A percentile compares a stretch with the other conserved stretches of the same genome.
Conservation (phyloP, 2,113 vertebrate genomes). For the Piaya cayana region DNA sequence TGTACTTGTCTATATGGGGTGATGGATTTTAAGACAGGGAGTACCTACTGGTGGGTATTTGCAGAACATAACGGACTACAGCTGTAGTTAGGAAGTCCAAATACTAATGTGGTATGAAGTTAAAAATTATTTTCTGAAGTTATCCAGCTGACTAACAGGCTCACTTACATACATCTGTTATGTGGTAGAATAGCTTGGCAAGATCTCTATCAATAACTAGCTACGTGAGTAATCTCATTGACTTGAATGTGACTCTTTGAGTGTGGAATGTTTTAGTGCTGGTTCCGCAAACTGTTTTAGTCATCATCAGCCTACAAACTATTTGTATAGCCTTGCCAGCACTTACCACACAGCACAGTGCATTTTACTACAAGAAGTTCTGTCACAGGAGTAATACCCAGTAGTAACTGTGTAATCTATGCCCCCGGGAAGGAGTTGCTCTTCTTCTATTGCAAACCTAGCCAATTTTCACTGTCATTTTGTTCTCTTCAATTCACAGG, state of each 20-base stretch:
- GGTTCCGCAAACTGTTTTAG: slow-evolving; percentile 11
- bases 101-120: neutral
- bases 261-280: slow-evolving; percentile 20
- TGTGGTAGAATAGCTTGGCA: slow-evolving; percentile 5
- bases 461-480: neutral
- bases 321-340: neutral
- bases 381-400: neutral
- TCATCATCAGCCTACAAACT: neutral
- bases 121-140: neutral
- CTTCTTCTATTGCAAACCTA: neutral
- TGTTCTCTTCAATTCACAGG: accelerated
- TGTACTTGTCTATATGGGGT: neutral
- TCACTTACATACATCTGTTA: neutral
- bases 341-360: neutral
- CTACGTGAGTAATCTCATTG: slow-evolving; percentile 25
- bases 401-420: slow-evolving; percentile 1
- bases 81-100: neutral
- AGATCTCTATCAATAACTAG: neutral
- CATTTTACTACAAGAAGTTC: neutral
- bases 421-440: neutral
- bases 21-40: neutral
- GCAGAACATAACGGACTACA: neutral
- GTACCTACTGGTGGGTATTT: neutral
- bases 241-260: neutral
- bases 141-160: neutral